Evolutionary conservation across 2,888 invertebrate genomes (phyloP), one percentile per base, ranked within the genome.

Genomic region (Schrankia costaestrigalis): DNA sequence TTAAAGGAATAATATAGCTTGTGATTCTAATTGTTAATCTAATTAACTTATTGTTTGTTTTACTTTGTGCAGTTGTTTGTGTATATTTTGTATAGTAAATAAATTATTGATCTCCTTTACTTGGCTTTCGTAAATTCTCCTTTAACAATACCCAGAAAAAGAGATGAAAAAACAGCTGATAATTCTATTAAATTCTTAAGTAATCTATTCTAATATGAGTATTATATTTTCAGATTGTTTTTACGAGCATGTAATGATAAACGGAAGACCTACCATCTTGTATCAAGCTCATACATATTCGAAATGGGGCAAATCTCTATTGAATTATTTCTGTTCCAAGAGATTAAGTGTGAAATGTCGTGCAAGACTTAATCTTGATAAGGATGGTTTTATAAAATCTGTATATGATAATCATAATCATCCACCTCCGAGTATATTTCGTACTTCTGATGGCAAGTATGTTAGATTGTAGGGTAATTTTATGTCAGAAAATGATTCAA

Each of bases 321-420:
- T 3, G 3, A 21, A 21, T 9, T 21, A 7, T 2, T 25, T 13
- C 11, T 25, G 25, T 12, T 25, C 25, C 6, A 25, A 13, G 25
- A 11, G 25, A 11, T 7, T 13, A 1, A 25, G 25, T 8, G 3
- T 12, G n/a, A 13, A 25, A 25, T 25, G 25, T 25, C 12, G 12
- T 3, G 25, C 12, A 3, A 2, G n/a, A 25, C 8, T 25, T n/a
- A 25, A 17, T 5, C 28, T 18, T 18, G 23, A 41, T n/a, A 11
- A 13, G 13, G 9, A 13, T 13, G 25, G 25, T 8, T 13, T 2
- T 25, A 13, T 25, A 10, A 13, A 25, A 13, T 25, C 25, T 7
- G 40, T 41, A 9, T 22, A 29, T 10, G 11, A 23, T 1, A 18
- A 10, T 8, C 25, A 25, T 13, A 25, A 25, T 25, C 25, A 25